Conservation (phyloP, 1,140 invertebrate species). For the Diorhabda elongata region DNA sequence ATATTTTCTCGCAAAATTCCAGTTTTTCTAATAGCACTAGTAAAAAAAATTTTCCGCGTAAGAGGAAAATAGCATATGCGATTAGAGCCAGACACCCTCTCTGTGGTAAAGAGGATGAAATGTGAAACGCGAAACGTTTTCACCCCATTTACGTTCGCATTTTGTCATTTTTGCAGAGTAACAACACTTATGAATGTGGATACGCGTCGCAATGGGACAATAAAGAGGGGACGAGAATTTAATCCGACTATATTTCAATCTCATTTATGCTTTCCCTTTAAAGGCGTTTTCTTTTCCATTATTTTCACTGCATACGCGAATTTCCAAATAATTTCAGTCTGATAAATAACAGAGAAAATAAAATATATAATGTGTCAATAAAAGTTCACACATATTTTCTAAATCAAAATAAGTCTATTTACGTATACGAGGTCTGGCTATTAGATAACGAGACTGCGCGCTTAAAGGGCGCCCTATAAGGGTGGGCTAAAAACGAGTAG, state of each 20-base stretch:
- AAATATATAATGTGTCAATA: too few species aligned
- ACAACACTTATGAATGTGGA: conserved; percentile 21
- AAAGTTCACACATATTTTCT: too few species aligned
- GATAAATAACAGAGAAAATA: too few species aligned
- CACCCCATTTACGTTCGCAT: conserved; percentile 21
- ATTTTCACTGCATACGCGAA: background rate
- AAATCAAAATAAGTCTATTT: too few species aligned
- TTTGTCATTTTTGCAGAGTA: conserved; percentile 31
- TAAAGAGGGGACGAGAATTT: conserved; percentile 26
- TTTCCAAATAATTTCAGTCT: too few species aligned
- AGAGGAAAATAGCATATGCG: conserved; percentile 15
- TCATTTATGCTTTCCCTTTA: conserved; percentile 14
- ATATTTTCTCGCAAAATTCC: too few species aligned
- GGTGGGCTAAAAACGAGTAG: too few species aligned
- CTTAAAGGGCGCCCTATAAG: too few species aligned
- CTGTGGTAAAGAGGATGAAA: conserved; percentile 18
- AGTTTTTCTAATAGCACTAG: background rate
- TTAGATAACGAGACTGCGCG: too few species aligned
- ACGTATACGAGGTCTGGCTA: too few species aligned
- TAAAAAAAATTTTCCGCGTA: background rate
- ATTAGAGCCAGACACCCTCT: conserved; percentile 14
- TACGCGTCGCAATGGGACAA: conserved; percentile 21
- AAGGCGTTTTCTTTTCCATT: conserved; percentile 10
- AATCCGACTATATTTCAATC: conserved; percentile 25
- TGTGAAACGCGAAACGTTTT: conserved; percentile 14